phyloP scores from a whole-genome alignment of 2,888 invertebrate genomes.

The Axea sp. region DNA sequence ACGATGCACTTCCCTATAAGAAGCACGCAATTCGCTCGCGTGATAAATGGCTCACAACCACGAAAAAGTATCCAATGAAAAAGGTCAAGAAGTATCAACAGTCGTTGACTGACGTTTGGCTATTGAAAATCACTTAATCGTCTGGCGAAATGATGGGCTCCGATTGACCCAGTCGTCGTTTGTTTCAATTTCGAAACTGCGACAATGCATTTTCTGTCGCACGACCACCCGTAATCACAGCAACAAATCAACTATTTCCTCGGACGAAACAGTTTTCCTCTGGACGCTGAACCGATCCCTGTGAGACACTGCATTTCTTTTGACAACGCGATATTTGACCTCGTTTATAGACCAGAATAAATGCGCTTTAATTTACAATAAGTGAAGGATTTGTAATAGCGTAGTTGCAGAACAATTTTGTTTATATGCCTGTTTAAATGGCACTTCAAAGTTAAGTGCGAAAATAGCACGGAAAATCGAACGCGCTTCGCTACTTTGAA shows the following conservation, averaged over 20 bases:
- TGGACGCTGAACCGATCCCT: no score
- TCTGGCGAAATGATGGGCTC: constrained; percentile 37
- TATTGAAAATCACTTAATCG: constrained; percentile 54
- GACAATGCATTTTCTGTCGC: constrained; percentile 22
- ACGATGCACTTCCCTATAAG: constrained; percentile 29
- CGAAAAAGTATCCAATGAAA: constrained; percentile 42
- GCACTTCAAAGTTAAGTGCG: constrained; percentile 25
- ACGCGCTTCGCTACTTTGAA: constrained; percentile 40
- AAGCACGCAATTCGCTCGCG: constrained; percentile 37
- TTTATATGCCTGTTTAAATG: no score
- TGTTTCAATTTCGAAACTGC: constrained; percentile 45
- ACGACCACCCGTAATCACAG: constrained; percentile 46
- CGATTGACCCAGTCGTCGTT: constrained; percentile 43
- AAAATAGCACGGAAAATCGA: constrained; percentile 39
- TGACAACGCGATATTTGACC: no score
- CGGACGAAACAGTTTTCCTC: no score
- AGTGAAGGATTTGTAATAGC: background rate
- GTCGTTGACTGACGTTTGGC: constrained; percentile 29
- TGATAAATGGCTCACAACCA: constrained; percentile 37
- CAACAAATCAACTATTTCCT: constrained; percentile 50
- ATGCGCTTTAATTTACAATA: constrained; percentile 17
- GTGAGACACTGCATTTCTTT: no score
- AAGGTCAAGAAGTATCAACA: constrained; percentile 51
- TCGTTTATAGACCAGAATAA: no score
- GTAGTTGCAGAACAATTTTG: no score